Percentiles rank a stretch among this genome's conserved stretches.
Conservation (phyloP, 2,113 vertebrate species). For the Ctenodactylus gundi region DNA sequence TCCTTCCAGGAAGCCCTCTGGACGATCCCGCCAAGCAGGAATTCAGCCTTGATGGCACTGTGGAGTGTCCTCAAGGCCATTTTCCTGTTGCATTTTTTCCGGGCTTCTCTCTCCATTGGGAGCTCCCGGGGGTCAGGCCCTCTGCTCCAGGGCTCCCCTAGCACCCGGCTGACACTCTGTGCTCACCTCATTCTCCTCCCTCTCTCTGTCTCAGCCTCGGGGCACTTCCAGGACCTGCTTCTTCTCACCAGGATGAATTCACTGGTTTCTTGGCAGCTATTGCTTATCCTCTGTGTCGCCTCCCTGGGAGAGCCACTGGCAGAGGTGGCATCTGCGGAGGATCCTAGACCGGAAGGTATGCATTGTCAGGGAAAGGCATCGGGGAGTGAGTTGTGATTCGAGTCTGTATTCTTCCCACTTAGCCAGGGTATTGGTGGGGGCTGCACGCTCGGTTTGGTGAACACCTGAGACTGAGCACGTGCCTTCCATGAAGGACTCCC, state of each 20-base stretch:
- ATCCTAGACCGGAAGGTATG: slow-evolving; percentile 76
- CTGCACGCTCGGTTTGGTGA: not conserved
- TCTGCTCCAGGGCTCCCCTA: not conserved
- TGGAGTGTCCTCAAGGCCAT: not conserved
- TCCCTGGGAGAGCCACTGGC: slow-evolving; percentile 61
- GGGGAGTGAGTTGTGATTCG: not conserved
- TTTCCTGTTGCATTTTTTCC: not conserved
- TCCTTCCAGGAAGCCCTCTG: not conserved
- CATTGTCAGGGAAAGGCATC: not conserved
- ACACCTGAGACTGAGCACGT: not conserved
- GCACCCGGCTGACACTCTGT: not conserved
- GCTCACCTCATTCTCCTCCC: not conserved
- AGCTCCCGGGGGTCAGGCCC: not conserved
- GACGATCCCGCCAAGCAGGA: not conserved
- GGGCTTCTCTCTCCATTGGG: not conserved
- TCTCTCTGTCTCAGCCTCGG: not conserved
- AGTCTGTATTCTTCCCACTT: too few species aligned
- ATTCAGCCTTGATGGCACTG: not conserved
- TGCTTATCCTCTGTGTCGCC: slow-evolving; percentile 74
- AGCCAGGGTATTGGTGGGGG: not conserved
- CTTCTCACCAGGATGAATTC: slow-evolving; percentile 66
- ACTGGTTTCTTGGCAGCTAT: slow-evolving; percentile 55
- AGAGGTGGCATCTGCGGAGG: not conserved
- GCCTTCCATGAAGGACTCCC: not conserved
- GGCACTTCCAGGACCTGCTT: not conserved